A percentile compares a stretch with the other conserved stretches of the same genome.
Evolutionary conservation across 2,113 vertebrate genomes (phyloP).

Genomic region (Ameiurus melas): DNA sequence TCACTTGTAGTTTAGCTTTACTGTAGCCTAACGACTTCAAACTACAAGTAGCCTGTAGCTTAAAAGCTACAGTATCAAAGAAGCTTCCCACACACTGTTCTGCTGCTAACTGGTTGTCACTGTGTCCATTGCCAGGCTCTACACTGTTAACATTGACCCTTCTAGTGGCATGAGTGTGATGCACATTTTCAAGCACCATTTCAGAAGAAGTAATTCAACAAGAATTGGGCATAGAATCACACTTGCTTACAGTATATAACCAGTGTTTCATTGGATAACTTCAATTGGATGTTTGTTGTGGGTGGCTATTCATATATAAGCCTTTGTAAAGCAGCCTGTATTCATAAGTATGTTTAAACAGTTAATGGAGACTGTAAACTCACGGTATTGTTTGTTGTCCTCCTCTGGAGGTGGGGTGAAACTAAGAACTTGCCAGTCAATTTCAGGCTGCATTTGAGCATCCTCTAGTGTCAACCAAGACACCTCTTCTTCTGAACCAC

Average conservation of each 20-base stretch:
- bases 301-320: not conserved
- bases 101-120: not conserved
- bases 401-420: constrained; percentile 83
- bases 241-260: not conserved
- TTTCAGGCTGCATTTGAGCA: constrained; percentile 67
- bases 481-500: constrained; percentile 73
- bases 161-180: not conserved
- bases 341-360: not conserved
- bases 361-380: constrained; percentile 53
- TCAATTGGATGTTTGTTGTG: not conserved
- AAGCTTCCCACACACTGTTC: not conserved
- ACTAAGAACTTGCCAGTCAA: constrained; percentile 81
- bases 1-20: too few species aligned
- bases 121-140: too few species aligned
- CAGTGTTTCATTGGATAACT: not conserved
- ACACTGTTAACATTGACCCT: not conserved
- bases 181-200: not conserved
- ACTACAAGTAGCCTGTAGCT: too few species aligned
- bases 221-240: not conserved
- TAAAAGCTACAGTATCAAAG: too few species aligned
- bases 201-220: not conserved
- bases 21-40: too few species aligned
- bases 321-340: not conserved
- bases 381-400: constrained; percentile 84
- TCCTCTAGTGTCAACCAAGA: constrained; percentile 89